Base-by-base conservation (phyloP, 2,797 vertebrate genomes). In the Coregonus sp. region DNA sequence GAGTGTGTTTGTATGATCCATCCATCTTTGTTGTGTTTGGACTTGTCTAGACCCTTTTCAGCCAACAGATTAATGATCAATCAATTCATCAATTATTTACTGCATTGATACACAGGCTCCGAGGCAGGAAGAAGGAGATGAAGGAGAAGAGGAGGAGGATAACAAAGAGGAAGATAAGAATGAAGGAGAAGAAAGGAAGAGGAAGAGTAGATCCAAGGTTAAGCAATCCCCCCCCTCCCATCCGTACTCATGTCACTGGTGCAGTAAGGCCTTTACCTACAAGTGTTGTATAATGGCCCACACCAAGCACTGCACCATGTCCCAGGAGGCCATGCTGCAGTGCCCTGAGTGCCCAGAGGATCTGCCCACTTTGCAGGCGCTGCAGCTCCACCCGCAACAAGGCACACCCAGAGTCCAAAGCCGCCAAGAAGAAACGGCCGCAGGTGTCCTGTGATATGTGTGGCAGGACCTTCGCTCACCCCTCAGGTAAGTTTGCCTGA, bases 221-320 rank as follows among this genome's bases (percentile, higher is more conserved):
- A 87, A 85, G 54, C 33, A 69, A 4, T 29, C 56, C 51, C 1
- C 47, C 33, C 33, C 33, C 33, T 33, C 47, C 66, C 3, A 91
- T 85, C 95, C 92, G 73, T 95, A 84, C 85, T 91, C 93, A 73
- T 98, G 96, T 74, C 90, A 89, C 81, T 95, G 95, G 88, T 97
- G 95, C 0, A 88, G 90, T 69, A 97, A 95, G 81, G 92, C 82
- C 11, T 98, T 97, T 70, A 91, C 92, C 73, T 97, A 95, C 89
- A 96, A 92, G 82, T 97, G 96, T 84, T 87, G 92, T 3, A 89
- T 97, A 76, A 86, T 94, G 82, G 94, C 95, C 56, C 96, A 97
- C 67, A 2, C 89, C 87, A 96, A 95, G 80, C 86, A 89, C 70
- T 98, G 96, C 87, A 37, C 88, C 1, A 88, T 92, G 80, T 93